Base-by-base conservation (phyloP, 2,888 invertebrate species). In the Furcula furcula region DNA sequence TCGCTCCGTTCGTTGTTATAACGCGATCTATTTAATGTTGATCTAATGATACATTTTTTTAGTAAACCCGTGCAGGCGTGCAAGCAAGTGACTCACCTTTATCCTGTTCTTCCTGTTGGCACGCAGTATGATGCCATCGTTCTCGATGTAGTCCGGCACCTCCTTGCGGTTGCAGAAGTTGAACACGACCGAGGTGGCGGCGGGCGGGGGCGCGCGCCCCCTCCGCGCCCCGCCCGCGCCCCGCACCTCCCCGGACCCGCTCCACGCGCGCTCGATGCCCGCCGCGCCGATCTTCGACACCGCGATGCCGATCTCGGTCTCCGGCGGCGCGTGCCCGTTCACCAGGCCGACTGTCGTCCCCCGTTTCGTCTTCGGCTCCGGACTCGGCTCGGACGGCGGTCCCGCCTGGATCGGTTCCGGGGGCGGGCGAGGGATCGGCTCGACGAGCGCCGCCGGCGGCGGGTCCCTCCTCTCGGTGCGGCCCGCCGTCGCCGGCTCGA, bases 91-190 rank as follows among this genome's bases (percentile, higher is more conserved):
- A 67, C 92, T 92, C 65, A 95, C 95, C 94, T 94, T 95, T 61
- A 94, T 91, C 64, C 92, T 90, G 69, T 92, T 92, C 41, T 92
- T 90, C 55, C 91, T 91, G 65, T 90, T 90, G 66, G 91, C 90
- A 60, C 92, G 91, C 58, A 93, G 91, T 56, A 94, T 91, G 75
- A 94, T 91, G 56, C 95, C 95, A 89, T 97, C 96, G 85, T 96
- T 96, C 76, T 95, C 95, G 69, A 97, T 95, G 83, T 97, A 96
- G 90, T 97, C 95, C 31, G 97, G 97, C 65, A 96, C 95, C 66
- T 94, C 94, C 81, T 94, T 94, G 68, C 94, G 92, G 80, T 92
- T 91, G 53, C 94, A 94, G 84, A 97, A 97, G 89, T 97, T 95
- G 88, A 97, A 97, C 50, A 96, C 95, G 86, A 96, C 93, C 54